These are phyloP conservation scores for Euthynnus affinis DNA, from an alignment of 2,797 vertebrate genomes.

Conservation along the genomic window DNA sequence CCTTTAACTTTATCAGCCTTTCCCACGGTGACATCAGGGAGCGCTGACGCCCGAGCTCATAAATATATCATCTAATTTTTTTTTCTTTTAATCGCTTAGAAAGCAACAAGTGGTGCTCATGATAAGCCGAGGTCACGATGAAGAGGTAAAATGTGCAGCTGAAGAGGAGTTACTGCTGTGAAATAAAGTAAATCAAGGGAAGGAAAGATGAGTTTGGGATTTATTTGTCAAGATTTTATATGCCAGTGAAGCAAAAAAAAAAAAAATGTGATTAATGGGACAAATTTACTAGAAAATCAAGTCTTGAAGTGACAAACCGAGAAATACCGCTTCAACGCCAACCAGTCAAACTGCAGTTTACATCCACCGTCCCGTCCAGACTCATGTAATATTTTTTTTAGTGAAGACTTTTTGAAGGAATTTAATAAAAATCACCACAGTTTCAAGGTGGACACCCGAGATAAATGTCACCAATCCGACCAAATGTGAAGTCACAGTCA, in stretches of 20 bases:
- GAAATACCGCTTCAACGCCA: too few species aligned
- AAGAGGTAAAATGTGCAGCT: neutral
- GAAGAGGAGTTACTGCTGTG: constrained; percentile 3
- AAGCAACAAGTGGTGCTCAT: neutral
- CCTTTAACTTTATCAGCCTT: constrained; percentile 15
- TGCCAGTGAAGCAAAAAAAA: neutral
- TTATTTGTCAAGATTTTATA: neutral
- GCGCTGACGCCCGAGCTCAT: neutral
- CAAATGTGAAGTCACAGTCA: too few species aligned
- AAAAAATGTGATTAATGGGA: neutral
- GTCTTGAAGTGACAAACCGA: neutral
- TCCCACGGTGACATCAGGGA: neutral
- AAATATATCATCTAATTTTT: constrained; percentile 7
- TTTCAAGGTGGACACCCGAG: too few species aligned
- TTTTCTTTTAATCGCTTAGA: constrained; percentile 7
- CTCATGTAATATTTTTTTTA: too few species aligned
- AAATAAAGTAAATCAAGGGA: neutral
- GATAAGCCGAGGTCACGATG: constrained; percentile 4
- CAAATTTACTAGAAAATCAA: neutral
- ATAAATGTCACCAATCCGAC: too few species aligned
- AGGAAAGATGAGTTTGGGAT: neutral
- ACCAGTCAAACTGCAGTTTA: too few species aligned
- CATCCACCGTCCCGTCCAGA: neutral
- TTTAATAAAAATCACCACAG: too few species aligned
- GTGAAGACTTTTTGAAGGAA: too few species aligned